phyloP scores from a whole-genome alignment of 2,113 vertebrate species.

The Mastomys natalensis region DNA sequence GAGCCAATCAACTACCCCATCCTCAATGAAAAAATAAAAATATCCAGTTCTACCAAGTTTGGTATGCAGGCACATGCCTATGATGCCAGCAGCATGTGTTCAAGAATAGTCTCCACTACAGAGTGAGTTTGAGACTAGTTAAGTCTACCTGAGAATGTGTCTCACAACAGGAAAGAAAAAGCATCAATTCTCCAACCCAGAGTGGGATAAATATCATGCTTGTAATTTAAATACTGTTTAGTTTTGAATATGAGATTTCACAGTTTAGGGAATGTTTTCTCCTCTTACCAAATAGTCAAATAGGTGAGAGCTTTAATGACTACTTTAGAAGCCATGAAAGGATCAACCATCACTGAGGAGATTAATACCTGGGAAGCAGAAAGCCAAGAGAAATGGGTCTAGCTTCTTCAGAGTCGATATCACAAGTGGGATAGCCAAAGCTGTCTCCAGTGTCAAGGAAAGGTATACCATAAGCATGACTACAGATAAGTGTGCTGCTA shows the following conservation, averaged over 20 bases:
- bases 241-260: not conserved
- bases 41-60: not conserved
- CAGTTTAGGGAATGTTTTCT: too few relatives aligned
- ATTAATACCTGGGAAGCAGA: not conserved
- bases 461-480: accelerated
- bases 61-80: not conserved
- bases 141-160: not conserved
- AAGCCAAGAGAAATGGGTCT: not conserved
- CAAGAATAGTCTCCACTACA: not conserved
- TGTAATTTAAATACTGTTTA: slow-evolving; percentile 11
- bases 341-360: not conserved
- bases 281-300: not conserved
- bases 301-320: not conserved
- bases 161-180: not conserved
- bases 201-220: not conserved
- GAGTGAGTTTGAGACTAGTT: not conserved
- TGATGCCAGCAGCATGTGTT: not conserved
- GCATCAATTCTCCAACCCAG: not conserved
- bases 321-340: not conserved
- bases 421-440: not conserved
- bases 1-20: not conserved
- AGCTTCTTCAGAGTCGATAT: not conserved
- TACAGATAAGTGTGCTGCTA: accelerated
- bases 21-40: not conserved
- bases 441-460: accelerated